Percentiles rank a stretch among this genome's conserved stretches.
phyloP scores from a whole-genome alignment of 2,888 invertebrate genomes.

The Pemphredon lugubris region DNA sequence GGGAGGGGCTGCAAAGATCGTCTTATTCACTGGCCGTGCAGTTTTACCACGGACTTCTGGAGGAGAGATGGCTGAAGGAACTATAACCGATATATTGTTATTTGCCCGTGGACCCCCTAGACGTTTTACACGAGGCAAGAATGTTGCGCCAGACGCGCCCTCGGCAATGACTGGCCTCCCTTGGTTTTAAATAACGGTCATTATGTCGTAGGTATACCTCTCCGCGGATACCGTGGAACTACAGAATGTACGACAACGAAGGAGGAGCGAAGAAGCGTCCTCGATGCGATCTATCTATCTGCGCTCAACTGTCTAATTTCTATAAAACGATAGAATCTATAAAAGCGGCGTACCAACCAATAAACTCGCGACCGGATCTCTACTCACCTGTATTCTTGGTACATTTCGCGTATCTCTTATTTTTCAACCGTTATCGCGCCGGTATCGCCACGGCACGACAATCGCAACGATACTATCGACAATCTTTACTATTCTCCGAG shows the following conservation, averaged over 20 bases:
- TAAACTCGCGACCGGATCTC: background rate
- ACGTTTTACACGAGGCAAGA: constrained; percentile 62
- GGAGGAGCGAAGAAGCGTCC: constrained; percentile 10
- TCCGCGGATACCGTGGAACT: constrained; percentile 35
- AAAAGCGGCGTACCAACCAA: constrained; percentile 32
- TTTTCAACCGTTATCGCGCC: background rate
- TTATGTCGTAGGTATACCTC: constrained; percentile 65
- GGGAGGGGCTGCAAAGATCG: constrained; percentile 34
- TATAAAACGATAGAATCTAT: constrained; percentile 44
- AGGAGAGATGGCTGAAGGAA: constrained; percentile 22
- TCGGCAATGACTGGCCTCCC: constrained; percentile 59
- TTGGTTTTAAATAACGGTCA: constrained; percentile 73
- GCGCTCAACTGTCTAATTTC: constrained; percentile 49
- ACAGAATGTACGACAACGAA: constrained; percentile 29
- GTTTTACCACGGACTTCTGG: constrained; percentile 42
- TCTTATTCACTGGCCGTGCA: constrained; percentile 38
- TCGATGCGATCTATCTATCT: constrained; percentile 55
- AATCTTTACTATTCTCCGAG: background rate
- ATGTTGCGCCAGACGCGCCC: constrained; percentile 63
- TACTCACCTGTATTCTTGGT: background rate
- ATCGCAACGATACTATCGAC: background rate
- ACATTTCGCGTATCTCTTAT: too few relatives aligned
- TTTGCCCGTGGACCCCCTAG: constrained; percentile 59
- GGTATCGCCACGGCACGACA: background rate
- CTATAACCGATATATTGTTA: constrained; percentile 41